Evolutionary conservation across 2,113 vertebrate species (phyloP).

Genomic region (Platichthys stellatus): DNA sequence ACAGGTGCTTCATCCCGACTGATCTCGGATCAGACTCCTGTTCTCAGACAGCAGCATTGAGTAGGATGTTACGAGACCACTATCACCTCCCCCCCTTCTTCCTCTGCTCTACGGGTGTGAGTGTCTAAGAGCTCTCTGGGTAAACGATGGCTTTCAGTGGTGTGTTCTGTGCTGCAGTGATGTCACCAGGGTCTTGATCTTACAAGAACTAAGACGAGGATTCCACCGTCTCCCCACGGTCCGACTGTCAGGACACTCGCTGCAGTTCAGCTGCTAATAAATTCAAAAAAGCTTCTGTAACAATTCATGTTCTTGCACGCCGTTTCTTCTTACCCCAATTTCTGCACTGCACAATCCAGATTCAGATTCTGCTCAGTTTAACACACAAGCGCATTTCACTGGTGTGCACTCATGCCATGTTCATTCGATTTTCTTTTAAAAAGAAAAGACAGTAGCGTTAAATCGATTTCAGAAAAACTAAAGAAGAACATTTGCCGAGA

Average conservation of each 20-base stretch:
- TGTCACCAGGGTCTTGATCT: slow-evolving; percentile 23
- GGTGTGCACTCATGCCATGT: too few species aligned
- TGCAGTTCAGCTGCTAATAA: slow-evolving; percentile 19
- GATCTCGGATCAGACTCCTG: slow-evolving; percentile 1
- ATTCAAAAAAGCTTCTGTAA: slow-evolving; percentile 28
- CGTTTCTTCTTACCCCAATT: neutral
- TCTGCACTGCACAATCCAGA: neutral
- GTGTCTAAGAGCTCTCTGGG: neutral
- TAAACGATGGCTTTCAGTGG: slow-evolving; percentile 15
- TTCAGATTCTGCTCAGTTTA: neutral
- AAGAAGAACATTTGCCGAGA: too few species aligned
- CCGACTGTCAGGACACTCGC: slow-evolving; percentile 4
- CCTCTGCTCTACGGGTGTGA: neutral
- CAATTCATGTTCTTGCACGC: neutral
- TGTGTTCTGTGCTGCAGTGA: slow-evolving; percentile 38
- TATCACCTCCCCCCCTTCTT: neutral
- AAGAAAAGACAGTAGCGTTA: too few species aligned
- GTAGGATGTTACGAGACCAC: slow-evolving; percentile 14
- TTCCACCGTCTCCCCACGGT: slow-evolving; percentile 1
- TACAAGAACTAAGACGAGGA: slow-evolving; percentile 35
- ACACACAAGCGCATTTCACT: too few species aligned
- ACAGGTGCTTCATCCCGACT: slow-evolving; percentile 36
- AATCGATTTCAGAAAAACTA: too few species aligned
- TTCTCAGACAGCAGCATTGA: slow-evolving; percentile 20
- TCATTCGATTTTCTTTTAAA: too few species aligned